These are phyloP conservation scores for Heliconius eleuchia DNA, from an alignment of 1,140 invertebrate genomes.

Conservation along the genomic window DNA sequence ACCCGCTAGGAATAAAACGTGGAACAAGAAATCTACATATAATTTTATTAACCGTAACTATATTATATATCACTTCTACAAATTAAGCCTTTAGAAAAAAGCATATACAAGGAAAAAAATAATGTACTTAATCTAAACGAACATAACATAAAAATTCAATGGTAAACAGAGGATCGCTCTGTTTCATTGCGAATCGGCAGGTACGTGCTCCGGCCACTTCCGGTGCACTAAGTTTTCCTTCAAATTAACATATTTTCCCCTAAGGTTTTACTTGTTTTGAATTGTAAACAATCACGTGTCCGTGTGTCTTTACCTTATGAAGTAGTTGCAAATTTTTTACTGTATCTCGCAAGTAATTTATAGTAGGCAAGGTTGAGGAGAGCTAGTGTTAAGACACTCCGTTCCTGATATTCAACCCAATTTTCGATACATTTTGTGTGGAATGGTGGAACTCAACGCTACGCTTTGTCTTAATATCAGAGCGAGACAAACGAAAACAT, in stretches of 20 bases:
- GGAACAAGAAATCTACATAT: background rate
- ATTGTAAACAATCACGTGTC: constrained; percentile 2
- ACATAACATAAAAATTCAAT: background rate
- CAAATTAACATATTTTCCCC: constrained; percentile 13
- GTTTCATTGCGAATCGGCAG: background rate
- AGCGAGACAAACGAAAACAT: no score
- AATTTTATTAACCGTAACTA: background rate
- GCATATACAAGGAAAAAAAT: background rate
- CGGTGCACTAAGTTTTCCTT: constrained; percentile 5
- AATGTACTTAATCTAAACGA: background rate
- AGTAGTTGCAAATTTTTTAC: no score
- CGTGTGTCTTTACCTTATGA: background rate
- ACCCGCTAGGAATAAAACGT: background rate
- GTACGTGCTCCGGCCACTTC: background rate
- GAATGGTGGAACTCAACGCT: no score
- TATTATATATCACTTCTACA: no score
- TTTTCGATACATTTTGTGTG: no score
- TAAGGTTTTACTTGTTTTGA: background rate
- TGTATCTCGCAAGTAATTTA: no score
- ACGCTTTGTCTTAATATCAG: no score
- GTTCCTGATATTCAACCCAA: no score
- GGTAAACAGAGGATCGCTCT: background rate
- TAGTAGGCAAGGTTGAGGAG: no score
- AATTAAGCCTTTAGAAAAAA: no score
- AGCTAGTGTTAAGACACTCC: no score